Evolutionary conservation across 1,140 invertebrate genomes (phyloP).

Genomic region (Hestina assimilis): DNA sequence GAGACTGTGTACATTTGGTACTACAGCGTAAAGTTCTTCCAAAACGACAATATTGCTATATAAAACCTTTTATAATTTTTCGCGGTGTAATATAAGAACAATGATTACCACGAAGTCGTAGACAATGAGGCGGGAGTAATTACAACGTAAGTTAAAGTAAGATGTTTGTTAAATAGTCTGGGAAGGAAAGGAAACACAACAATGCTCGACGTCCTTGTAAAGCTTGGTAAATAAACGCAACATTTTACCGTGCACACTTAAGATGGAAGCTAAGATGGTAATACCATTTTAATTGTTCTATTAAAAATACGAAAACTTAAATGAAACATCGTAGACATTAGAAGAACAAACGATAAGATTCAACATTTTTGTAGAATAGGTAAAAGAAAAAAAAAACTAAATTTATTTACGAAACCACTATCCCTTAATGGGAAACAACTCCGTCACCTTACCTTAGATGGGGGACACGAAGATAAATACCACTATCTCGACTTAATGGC

Average conservation of each 20-base stretch:
- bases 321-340: too few species aligned
- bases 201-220: constrained; percentile 9
- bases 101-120: constrained; percentile 12
- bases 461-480: constrained; percentile 67
- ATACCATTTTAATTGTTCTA: constrained; percentile 1
- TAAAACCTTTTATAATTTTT: not conserved
- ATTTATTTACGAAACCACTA: constrained; percentile 40
- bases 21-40: too few species aligned
- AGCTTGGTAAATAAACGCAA: not conserved
- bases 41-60: too few species aligned
- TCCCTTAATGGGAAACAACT: constrained; percentile 56
- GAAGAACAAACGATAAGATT: too few species aligned
- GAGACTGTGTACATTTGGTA: too few species aligned
- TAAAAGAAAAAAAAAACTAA: constrained; percentile 28
- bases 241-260: not conserved
- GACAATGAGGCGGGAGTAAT: constrained; percentile 23
- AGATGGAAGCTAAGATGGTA: constrained; percentile 1
- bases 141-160: constrained; percentile 23
- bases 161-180: constrained; percentile 23
- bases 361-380: constrained; percentile 2
- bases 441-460: constrained; percentile 43
- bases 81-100: constrained; percentile 13
- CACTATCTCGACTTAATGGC: constrained; percentile 70
- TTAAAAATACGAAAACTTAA: not conserved
- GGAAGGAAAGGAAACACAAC: constrained; percentile 15